These are phyloP conservation scores for Globodera rostochiensis DNA, from an alignment of 1,140 invertebrate genomes.

Conservation along the genomic window DNA sequence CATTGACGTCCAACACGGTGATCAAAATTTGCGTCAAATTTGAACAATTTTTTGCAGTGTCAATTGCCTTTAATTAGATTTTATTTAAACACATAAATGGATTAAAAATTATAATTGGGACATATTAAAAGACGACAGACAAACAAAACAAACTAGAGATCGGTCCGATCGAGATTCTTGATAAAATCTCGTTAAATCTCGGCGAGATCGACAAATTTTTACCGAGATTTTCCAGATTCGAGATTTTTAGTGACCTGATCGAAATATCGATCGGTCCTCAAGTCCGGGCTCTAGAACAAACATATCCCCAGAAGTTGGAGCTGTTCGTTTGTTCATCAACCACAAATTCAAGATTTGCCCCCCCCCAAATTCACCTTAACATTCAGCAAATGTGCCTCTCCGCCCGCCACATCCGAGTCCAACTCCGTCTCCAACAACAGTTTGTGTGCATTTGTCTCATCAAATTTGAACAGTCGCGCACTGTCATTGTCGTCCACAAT, in stretches of 20 bases:
- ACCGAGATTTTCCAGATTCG: too few species aligned
- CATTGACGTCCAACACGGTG: conserved; percentile 80
- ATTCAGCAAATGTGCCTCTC: conserved; percentile 54
- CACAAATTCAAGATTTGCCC: too few species aligned
- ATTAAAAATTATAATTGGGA: background rate
- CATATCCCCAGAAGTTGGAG: conserved; percentile 13
- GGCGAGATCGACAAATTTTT: too few species aligned
- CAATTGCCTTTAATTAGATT: background rate
- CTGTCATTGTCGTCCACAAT: conserved; percentile 58
- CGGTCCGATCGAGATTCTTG: too few species aligned
- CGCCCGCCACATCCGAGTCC: conserved; percentile 66
- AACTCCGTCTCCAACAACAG: conserved; percentile 59
- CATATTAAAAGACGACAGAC: too few species aligned
- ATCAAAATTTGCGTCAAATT: conserved; percentile 37
- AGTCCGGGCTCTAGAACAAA: too few species aligned
- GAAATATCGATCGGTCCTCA: too few species aligned
- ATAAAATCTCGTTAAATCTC: too few species aligned
- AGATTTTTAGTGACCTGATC: too few species aligned
- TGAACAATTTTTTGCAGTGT: background rate
- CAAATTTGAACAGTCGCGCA: conserved; percentile 30
- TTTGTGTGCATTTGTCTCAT: conserved; percentile 33
- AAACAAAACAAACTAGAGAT: too few species aligned
- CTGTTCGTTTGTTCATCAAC: background rate
- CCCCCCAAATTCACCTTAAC: conserved; percentile 11
- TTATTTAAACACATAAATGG: conserved; percentile 14